Base-by-base conservation (phyloP, 30 jellyfish, hydroid and myxozoan genomes). In the Cassiopea xamachana region DNA sequence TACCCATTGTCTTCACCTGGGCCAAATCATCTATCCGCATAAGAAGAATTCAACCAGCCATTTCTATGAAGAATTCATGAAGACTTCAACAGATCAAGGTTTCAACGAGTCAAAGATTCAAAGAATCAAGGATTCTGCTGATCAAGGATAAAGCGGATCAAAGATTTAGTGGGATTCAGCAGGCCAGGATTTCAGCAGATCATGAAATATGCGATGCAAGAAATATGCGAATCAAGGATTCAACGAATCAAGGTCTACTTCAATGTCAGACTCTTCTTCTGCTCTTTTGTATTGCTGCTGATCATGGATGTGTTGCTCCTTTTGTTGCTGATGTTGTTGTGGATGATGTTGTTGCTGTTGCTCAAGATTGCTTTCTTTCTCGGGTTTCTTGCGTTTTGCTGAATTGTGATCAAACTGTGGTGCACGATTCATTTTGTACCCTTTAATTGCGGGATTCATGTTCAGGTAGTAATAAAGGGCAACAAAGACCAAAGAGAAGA, bases 401-500 rank as follows among this genome's bases (percentile, higher is more conserved):
- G 89, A 68, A 48, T 45, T 75, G 27, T 80, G 73, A 14, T 75
- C 89, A 19, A 59, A 77, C n/a, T 72, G 39, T 68, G 94, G 89
- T n/a, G 87, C 80, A 12, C 88, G 87, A 10, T 55, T 88, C 85
- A 87, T 79, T 19, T 69, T 78, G 55, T 74, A 60, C 73, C 79
- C 93, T 45, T 90, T 90, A 47, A 74, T 68, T 15, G 88, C 80
- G 7, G 85, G 97, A 47, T 86, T 85, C 86, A 87, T 80, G 87
- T 90, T 90, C 67, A 90, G 48, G 78, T 94, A 94, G 69, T 96
- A 96, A 75, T 92, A 96, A 9, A 84, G 82, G 60, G 97, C 91
- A 60, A 96, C 91, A 50, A 96, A 96, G n/a, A 96, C 82, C 43
- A 96, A 75, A 17, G 99, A 96, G 87, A 96, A 96, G 60, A 96